Conservation (phyloP, 2,797 vertebrate genomes). For the Margarornis squamiger region DNA sequence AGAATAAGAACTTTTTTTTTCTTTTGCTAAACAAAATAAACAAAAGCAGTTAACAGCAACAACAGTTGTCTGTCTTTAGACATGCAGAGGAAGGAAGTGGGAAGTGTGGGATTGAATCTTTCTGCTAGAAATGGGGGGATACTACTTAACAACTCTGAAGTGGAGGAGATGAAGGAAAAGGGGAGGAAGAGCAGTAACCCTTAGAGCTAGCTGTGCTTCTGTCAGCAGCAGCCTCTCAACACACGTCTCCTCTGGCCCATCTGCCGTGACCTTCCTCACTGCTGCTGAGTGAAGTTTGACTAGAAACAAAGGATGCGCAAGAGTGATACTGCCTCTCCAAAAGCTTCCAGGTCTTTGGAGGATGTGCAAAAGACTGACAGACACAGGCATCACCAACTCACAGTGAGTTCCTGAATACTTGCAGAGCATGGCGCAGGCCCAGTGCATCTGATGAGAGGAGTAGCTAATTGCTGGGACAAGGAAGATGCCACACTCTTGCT, state of each 20-base stretch:
- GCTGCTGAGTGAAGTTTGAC: not conserved
- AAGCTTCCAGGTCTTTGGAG: not conserved
- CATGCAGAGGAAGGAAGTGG: not conserved
- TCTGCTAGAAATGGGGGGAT: not conserved
- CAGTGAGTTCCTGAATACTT: not conserved
- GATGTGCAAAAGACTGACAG: not conserved
- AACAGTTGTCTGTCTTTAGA: not conserved
- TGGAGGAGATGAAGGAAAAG: not conserved
- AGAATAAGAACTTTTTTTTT: not conserved
- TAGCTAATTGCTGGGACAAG: rapidly evolving
- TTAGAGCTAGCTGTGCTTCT: not conserved
- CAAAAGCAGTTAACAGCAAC: not conserved
- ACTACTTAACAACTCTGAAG: not conserved
- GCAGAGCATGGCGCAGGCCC: rapidly evolving
- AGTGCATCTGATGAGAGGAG: not conserved
- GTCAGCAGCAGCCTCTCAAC: slow-evolving; percentile 6
- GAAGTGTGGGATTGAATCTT: not conserved
- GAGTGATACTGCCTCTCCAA: not conserved
- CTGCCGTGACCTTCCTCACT: rapidly evolving
- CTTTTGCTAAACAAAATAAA: not conserved
- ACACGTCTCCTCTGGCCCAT: not conserved
- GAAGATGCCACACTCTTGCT: rapidly evolving
- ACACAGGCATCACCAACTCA: not conserved
- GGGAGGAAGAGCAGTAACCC: not conserved
- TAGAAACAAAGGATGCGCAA: not conserved